Conservation (phyloP, 2,113 vertebrate genomes). For the Alethe castanea region DNA sequence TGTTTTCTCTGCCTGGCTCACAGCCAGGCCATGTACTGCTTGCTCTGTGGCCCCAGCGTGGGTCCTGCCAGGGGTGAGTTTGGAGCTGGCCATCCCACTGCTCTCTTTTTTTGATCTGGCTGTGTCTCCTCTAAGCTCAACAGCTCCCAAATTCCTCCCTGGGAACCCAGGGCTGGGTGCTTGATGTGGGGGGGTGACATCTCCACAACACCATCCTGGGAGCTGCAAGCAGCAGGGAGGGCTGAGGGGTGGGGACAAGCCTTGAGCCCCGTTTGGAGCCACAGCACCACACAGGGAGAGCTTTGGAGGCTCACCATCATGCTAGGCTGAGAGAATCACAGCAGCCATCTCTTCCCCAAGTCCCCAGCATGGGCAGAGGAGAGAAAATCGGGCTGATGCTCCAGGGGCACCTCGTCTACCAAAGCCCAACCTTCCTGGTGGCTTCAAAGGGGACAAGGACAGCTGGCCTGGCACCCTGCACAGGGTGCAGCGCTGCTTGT, state of each 20-base stretch:
- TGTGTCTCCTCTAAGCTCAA: accelerated
- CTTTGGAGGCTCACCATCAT: background rate
- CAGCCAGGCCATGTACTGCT: accelerated
- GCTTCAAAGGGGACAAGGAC: background rate
- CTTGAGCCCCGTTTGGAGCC: background rate
- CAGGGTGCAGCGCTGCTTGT: accelerated
- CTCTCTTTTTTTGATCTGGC: background rate
- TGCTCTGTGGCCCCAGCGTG: background rate
- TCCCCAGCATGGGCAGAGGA: background rate
- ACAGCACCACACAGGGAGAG: accelerated
- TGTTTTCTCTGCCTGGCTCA: background rate
- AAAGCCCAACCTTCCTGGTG: background rate
- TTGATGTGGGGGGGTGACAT: background rate
- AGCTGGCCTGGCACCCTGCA: background rate
- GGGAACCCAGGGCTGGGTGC: background rate
- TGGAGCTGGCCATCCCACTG: accelerated
- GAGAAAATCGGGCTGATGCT: background rate
- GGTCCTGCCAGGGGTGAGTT: background rate
- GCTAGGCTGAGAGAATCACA: background rate
- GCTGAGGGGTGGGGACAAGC: background rate
- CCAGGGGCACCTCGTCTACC: background rate
- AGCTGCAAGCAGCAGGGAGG: background rate
- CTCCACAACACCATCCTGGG: background rate
- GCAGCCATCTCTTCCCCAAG: background rate
- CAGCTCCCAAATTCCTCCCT: background rate